Evolutionary conservation across 92 coral and sea anemone species (phyloP).

Genomic region (Plumapathes pennacea): DNA sequence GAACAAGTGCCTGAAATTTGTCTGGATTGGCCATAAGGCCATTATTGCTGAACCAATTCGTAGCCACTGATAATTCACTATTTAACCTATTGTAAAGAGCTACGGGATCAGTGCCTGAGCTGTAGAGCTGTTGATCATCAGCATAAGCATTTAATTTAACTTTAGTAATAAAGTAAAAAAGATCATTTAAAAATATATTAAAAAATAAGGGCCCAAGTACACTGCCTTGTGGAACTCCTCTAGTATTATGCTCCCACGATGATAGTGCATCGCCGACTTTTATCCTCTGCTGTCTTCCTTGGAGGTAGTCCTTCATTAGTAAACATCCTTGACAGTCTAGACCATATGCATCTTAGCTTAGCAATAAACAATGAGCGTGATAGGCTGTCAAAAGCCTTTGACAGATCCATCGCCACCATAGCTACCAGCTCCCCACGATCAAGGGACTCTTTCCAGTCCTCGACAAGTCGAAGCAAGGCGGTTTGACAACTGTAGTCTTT

Average conservation of each 20-base stretch:
- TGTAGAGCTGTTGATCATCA: constrained; percentile 22
- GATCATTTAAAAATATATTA: constrained; percentile 28
- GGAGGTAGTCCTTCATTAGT: constrained; percentile 6
- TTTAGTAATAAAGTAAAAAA: constrained; percentile 6
- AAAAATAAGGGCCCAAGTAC: constrained; percentile 46
- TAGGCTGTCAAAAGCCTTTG: constrained; percentile 43
- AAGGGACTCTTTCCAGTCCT: constrained; percentile 24
- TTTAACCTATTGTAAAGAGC: constrained; percentile 4
- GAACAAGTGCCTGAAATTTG: background rate
- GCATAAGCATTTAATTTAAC: constrained; percentile 12
- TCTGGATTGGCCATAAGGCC: constrained; percentile 18
- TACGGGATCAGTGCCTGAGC: constrained; percentile 1
- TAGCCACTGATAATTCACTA: constrained; percentile 5
- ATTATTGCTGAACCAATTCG: constrained; percentile 11
- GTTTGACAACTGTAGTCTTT: constrained; percentile 35
- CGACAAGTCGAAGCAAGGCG: constrained; percentile 23
- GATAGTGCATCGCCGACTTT: constrained; percentile 25
- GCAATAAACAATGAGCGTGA: constrained; percentile 38
- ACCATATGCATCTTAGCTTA: constrained; percentile 32
- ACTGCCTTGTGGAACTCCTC: constrained; percentile 48
- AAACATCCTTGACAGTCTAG: background rate
- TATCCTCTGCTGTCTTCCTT: constrained; percentile 20
- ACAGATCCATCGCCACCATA: constrained; percentile 42
- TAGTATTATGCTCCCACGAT: constrained; percentile 19
- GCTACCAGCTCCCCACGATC: constrained; percentile 26